Conservation (phyloP, 1,140 invertebrate species). For the Penaeus vannamei region DNA sequence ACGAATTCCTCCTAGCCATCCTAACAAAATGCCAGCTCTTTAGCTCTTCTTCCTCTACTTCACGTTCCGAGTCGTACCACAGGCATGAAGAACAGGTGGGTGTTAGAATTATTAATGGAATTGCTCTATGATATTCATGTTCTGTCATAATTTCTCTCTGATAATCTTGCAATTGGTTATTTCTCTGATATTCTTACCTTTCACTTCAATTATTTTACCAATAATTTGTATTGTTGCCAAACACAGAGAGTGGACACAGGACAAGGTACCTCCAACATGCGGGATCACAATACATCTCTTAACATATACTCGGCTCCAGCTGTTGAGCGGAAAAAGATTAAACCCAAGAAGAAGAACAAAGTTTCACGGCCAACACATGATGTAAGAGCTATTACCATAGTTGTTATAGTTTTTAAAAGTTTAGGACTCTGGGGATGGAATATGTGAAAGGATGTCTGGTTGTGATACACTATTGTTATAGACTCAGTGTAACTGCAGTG, state of each 20-base stretch:
- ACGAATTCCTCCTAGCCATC: slow-evolving; percentile 85
- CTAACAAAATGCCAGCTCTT: slow-evolving; percentile 82
- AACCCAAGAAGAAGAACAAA: slow-evolving; percentile 56
- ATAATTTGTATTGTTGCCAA: not conserved
- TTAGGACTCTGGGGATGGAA: not conserved
- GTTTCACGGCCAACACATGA: slow-evolving; percentile 29
- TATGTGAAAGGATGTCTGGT: too few relatives aligned
- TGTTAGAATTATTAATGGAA: not conserved
- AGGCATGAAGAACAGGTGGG: slow-evolving; percentile 56
- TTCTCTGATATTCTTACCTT: too few relatives aligned
- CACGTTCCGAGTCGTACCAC: slow-evolving; percentile 44
- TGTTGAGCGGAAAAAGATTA: slow-evolving; percentile 67
- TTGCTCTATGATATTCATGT: not conserved
- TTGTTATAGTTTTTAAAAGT: not conserved
- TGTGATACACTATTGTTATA: too few relatives aligned
- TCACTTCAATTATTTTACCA: too few relatives aligned
- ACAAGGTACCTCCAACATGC: not conserved
- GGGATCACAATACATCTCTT: slow-evolving; percentile 42
- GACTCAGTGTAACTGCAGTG: too few relatives aligned
- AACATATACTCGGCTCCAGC: slow-evolving; percentile 74
- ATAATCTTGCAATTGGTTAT: too few relatives aligned
- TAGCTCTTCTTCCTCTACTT: slow-evolving; percentile 14
- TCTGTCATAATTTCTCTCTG: not conserved
- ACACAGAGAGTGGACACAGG: slow-evolving; percentile 8
- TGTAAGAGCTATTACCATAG: slow-evolving; percentile 12